Conservation (phyloP, 1,140 invertebrate species). For the Mercenaria mercenaria region DNA sequence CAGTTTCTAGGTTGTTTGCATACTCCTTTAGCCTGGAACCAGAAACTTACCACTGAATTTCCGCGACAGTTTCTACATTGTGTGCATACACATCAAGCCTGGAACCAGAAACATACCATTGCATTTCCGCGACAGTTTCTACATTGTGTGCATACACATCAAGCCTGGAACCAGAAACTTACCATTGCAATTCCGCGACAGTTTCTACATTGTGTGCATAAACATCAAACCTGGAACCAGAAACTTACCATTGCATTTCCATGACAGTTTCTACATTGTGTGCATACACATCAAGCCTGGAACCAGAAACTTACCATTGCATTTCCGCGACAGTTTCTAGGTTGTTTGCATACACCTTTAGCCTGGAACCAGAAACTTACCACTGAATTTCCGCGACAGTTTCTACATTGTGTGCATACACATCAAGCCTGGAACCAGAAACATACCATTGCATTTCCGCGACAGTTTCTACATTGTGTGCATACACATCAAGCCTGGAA, state of each 20-base stretch:
- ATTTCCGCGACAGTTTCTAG: constrained; percentile 94
- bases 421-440: constrained; percentile 89
- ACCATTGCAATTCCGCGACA: constrained; percentile 89
- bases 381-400: constrained; percentile 92
- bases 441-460: too few species aligned
- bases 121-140: constrained; percentile 91
- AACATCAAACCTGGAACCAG: constrained; percentile 89
- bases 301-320: constrained; percentile 89
- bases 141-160: constrained; percentile 93
- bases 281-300: constrained; percentile 97
- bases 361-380: constrained; percentile 90
- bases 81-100: constrained; percentile 87
- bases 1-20: too few species aligned
- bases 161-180: constrained; percentile 99
- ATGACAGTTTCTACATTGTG: constrained; percentile 92
- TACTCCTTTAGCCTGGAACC: too few species aligned
- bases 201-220: constrained; percentile 91
- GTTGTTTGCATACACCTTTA: constrained; percentile 84
- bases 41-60: constrained; percentile 89
- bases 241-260: too few species aligned
- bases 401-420: constrained; percentile 89
- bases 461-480: constrained; percentile 91
- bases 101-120: constrained; percentile 89
- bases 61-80: constrained; percentile 93
- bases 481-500: constrained; percentile 88